A percentile compares a stretch with the other conserved stretches of the same genome.
phyloP scores from a whole-genome alignment of 1,140 invertebrate species.

The Babylonia areolata region DNA sequence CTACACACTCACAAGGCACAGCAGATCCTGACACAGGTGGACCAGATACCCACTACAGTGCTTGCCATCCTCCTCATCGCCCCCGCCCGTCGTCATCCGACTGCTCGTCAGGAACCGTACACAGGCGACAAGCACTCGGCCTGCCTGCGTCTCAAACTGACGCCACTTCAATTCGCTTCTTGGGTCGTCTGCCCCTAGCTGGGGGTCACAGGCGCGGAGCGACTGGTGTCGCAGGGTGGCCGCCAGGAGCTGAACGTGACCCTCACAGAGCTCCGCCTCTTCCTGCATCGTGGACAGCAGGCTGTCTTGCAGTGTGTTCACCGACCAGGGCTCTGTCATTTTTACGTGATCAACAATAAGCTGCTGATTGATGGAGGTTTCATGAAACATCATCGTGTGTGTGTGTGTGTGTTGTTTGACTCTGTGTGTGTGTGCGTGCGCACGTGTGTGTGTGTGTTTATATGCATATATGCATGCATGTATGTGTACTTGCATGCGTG shows the following conservation, averaged over 20 bases:
- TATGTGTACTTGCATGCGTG: no score
- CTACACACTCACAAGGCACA: background rate
- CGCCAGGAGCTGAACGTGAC: constrained; percentile 22
- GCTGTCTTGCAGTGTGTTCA: background rate
- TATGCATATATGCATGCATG: no score
- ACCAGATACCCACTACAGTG: background rate
- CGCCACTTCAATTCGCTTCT: background rate
- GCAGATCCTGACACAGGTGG: constrained; percentile 1
- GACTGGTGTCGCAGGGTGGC: constrained; percentile 11
- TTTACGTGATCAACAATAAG: background rate
- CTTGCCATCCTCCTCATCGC: background rate
- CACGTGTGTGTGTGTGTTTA: no score
- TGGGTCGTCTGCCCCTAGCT: background rate
- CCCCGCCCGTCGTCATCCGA: background rate
- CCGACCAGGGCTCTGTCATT: background rate
- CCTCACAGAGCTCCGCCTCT: background rate
- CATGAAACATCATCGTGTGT: background rate
- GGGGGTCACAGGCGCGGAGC: background rate
- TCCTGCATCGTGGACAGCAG: background rate
- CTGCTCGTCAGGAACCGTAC: background rate
- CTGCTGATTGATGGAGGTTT: background rate
- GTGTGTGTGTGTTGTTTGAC: no score
- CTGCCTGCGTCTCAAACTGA: background rate
- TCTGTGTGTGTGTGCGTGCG: no score
- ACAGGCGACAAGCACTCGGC: constrained; percentile 15